These are phyloP conservation scores for Capreolus pygargus DNA, from an alignment of 2,113 vertebrate genomes.

Conservation along the genomic window DNA sequence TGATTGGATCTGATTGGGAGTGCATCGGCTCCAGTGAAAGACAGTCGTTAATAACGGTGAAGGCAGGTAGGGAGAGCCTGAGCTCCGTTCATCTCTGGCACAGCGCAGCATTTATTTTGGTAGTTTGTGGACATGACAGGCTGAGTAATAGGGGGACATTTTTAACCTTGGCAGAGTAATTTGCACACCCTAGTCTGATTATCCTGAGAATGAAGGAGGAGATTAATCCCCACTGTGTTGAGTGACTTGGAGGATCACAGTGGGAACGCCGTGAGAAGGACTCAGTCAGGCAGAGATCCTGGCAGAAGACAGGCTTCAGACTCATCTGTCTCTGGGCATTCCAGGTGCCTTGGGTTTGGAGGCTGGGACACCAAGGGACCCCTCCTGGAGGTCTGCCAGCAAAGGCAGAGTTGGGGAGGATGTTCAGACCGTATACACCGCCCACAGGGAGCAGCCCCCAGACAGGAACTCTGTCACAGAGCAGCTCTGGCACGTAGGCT, in stretches of 20 bases:
- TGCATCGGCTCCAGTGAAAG: constrained; percentile 66
- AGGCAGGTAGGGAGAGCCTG: neutral
- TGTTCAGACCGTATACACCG: constrained; percentile 34
- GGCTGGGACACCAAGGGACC: neutral
- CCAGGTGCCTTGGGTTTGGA: neutral
- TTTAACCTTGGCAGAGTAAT: neutral
- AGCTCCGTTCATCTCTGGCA: constrained; percentile 43
- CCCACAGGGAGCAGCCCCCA: constrained; percentile 35
- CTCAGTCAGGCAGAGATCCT: neutral
- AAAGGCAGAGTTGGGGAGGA: neutral
- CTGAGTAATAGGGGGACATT: neutral
- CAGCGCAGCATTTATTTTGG: neutral
- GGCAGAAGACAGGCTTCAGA: neutral
- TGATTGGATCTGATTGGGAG: constrained; percentile 67
- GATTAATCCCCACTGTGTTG: neutral
- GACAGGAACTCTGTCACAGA: constrained; percentile 59
- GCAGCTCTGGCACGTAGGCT: constrained; percentile 50
- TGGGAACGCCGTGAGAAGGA: neutral
- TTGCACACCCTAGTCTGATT: neutral
- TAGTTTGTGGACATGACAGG: neutral
- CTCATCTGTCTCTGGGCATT: neutral
- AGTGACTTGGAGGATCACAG: neutral
- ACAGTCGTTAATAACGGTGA: constrained; percentile 67
- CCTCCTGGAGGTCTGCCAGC: neutral
- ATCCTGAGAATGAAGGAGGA: neutral